Evolutionary conservation across 2,797 vertebrate species (phyloP).

Genomic region (Huso huso): DNA sequence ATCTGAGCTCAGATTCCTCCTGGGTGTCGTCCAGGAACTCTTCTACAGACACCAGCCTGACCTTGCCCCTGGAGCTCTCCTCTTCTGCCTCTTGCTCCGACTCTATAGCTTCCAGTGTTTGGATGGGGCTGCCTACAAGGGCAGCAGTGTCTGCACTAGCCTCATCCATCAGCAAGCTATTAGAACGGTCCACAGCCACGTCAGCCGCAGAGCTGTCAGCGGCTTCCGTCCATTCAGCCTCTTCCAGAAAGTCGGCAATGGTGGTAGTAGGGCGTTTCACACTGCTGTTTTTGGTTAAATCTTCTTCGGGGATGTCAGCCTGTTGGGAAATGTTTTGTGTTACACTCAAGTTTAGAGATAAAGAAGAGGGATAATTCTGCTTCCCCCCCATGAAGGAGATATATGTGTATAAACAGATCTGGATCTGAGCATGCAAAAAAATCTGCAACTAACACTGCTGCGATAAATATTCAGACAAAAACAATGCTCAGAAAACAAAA

Average conservation of each 20-base stretch:
- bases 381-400: too few relatives aligned
- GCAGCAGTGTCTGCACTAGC: constrained; percentile 23
- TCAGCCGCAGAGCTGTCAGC: constrained; percentile 29
- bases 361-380: too few relatives aligned
- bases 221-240: constrained; percentile 7
- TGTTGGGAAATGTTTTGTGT: too few relatives aligned
- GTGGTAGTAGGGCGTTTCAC: constrained; percentile 49
- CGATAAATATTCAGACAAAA: too few relatives aligned
- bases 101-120: constrained; percentile 48
- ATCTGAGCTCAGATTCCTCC: constrained; percentile 26
- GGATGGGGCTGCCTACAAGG: constrained; percentile 31
- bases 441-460: too few relatives aligned
- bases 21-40: constrained; percentile 60
- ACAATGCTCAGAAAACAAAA: too few relatives aligned
- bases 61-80: constrained; percentile 42
- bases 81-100: constrained; percentile 54
- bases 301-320: constrained; percentile 8
- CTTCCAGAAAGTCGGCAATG: constrained; percentile 63
- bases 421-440: too few relatives aligned
- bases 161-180: constrained; percentile 12
- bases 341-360: too few relatives aligned
- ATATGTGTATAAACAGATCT: too few relatives aligned
- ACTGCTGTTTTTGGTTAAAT: constrained; percentile 45
- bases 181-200: not conserved
- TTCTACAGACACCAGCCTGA: constrained; percentile 61